Base-by-base conservation (phyloP, 2,888 invertebrate genomes). In the Pyralis farinalis region DNA sequence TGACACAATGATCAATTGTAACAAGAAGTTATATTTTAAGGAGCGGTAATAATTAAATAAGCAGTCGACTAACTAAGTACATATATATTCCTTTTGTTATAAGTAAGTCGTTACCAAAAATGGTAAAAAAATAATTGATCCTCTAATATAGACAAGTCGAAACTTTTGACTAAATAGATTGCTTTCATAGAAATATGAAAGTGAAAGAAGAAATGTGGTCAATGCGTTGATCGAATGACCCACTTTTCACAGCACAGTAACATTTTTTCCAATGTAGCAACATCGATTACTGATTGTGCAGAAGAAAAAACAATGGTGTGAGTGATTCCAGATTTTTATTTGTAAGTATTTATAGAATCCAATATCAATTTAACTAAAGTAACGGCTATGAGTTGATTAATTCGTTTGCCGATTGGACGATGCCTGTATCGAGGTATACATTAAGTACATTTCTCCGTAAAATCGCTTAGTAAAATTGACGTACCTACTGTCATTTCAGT, bases 231-330 rank as follows among this genome's bases (percentile, higher is more conserved):
- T 69, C 62, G 60, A 68, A 27, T 79, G 77, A 77, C 78, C 82
- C 62, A 81, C 63, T 73, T 81, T 65, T 67, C 46, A 55, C 47
- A 12, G 11, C 16, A 5, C 12, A 12, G 32, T 30, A 59, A 67
- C 55, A 67, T 54, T 36, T 51, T 70, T 74, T 63, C 42, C 50
- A 60, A 58, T 67, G 51, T 78, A 63, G 85, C 75, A 85, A 85
- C 83, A 83, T 69, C 63, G 67, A 63, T 70, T 69, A 73, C 83
- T 82, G 82, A 84, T 84, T 84, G 81, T 84, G 85, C 81, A 83
- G 84, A 80, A 81, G 85, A 85, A 87, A 87, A 88, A 88, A 89
- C 88, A 89, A 88, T 88, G 88, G 89, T 88, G 89, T 88, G 84
- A 88, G 89, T 88, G 84, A 88, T 85, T 88, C 85, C 85, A 86